Conservation (phyloP, 2,888 invertebrate species). For the Drosophila vallismaia region DNA sequence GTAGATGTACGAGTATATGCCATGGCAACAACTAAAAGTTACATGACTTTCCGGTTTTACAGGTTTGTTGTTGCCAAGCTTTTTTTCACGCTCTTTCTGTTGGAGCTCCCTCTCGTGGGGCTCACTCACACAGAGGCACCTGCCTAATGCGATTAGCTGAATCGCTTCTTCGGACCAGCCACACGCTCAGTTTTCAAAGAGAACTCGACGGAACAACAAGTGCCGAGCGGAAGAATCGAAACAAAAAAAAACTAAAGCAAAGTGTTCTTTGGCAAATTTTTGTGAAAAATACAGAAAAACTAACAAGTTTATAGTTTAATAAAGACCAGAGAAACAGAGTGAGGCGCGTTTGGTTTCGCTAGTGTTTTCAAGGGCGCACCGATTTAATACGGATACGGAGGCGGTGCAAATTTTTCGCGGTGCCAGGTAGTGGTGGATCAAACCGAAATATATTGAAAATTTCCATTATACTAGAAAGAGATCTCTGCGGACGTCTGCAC, state of each 20-base stretch:
- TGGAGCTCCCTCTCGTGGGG: conserved; percentile 10
- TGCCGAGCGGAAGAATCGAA: conserved; percentile 23
- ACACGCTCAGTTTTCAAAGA: conserved; percentile 75
- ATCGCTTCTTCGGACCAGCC: conserved; percentile 32
- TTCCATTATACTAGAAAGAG: conserved; percentile 69
- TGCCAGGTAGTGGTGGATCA: conserved; percentile 40
- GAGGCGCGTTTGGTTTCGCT: conserved; percentile 56
- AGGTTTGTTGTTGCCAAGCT: conserved; percentile 57
- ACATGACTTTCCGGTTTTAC: conserved; percentile 71
- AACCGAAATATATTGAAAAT: conserved; percentile 51
- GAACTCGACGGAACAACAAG: conserved; percentile 78
- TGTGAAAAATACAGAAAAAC: conserved; percentile 38
- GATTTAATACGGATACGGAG: conserved; percentile 1
- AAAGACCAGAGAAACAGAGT: conserved; percentile 67
- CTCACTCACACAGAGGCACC: conserved; percentile 30
- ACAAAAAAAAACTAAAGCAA: conserved; percentile 9
- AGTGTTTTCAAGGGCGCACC: conserved; percentile 66
- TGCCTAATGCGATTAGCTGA: conserved; percentile 76
- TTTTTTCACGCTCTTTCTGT: conserved; percentile 64
- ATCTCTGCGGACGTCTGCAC: conserved; percentile 17
- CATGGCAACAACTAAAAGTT: conserved; percentile 49
- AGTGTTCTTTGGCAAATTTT: conserved; percentile 32
- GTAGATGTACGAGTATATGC: conserved; percentile 2
- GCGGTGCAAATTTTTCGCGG: conserved; percentile 8
- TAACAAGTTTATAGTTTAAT: neutral